These are phyloP conservation scores for Zootermopsis nevadensis DNA, from an alignment of 2,888 invertebrate species.

Conservation along the genomic window DNA sequence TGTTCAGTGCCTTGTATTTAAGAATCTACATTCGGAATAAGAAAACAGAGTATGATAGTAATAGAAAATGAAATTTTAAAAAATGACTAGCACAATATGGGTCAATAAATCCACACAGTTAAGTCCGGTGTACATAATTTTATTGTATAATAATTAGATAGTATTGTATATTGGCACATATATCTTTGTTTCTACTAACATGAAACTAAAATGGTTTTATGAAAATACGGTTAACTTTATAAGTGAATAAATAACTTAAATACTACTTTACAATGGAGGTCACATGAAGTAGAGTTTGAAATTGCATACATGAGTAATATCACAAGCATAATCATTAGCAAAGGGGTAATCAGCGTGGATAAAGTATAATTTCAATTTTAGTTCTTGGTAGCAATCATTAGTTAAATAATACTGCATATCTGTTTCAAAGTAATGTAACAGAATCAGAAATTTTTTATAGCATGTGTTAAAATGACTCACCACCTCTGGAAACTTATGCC, in stretches of 20 bases:
- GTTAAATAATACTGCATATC: not conserved
- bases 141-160: slow-evolving; percentile 33
- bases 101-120: not conserved
- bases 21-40: too few species aligned
- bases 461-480: too few species aligned
- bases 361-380: not conserved
- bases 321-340: not conserved
- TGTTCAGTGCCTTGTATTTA: too few species aligned
- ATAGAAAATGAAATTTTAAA: too few species aligned
- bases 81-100: too few species aligned
- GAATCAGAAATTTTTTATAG: too few species aligned
- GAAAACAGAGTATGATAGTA: too few species aligned
- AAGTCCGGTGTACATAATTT: not conserved
- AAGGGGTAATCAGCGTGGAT: not conserved
- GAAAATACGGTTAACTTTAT: slow-evolving; percentile 36
- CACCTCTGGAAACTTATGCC: too few species aligned
- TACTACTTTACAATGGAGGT: not conserved
- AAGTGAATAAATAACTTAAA: slow-evolving; percentile 29
- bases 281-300: not conserved
- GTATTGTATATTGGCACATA: slow-evolving; percentile 33
- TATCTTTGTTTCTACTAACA: not conserved
- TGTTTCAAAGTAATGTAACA: too few species aligned
- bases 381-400: not conserved
- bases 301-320: not conserved
- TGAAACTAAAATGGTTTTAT: slow-evolving; percentile 29